Conservation (phyloP, 1,140 invertebrate species). For the Nilaparvata lugens region DNA sequence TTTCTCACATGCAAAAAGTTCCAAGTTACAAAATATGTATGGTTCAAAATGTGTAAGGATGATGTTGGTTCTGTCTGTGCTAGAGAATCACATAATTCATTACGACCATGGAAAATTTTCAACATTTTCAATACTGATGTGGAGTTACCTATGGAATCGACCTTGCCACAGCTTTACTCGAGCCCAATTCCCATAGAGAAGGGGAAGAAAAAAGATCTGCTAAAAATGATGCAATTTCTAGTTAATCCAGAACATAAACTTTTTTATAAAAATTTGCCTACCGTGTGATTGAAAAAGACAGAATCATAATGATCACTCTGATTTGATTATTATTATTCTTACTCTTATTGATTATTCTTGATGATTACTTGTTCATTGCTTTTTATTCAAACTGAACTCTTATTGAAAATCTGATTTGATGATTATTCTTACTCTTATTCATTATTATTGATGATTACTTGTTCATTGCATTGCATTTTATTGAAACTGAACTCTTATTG, state of each 20-base stretch:
- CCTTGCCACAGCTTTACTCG: not conserved
- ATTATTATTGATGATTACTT: not conserved
- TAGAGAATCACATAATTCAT: constrained; percentile 2
- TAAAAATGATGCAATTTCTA: not conserved
- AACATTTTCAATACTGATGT: constrained; percentile 1
- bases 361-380: not conserved
- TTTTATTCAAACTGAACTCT: not conserved
- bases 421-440: not conserved
- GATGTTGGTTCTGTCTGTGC: not conserved
- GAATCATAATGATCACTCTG: not conserved
- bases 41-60: constrained; percentile 3
- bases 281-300: constrained; percentile 1
- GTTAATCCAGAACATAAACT: constrained; percentile 1
- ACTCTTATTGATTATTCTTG: not conserved
- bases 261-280: not conserved
- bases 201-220: constrained; percentile 2
- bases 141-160: constrained; percentile 3
- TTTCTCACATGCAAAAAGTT: not conserved
- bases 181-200: not conserved
- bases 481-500: no score
- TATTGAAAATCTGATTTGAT: no score
- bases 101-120: constrained; percentile 3
- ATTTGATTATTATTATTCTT: not conserved
- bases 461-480: not conserved
- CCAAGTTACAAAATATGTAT: not conserved